These are phyloP conservation scores for Arenaria interpres DNA, from an alignment of 2,113 vertebrate species.

Conservation along the genomic window DNA sequence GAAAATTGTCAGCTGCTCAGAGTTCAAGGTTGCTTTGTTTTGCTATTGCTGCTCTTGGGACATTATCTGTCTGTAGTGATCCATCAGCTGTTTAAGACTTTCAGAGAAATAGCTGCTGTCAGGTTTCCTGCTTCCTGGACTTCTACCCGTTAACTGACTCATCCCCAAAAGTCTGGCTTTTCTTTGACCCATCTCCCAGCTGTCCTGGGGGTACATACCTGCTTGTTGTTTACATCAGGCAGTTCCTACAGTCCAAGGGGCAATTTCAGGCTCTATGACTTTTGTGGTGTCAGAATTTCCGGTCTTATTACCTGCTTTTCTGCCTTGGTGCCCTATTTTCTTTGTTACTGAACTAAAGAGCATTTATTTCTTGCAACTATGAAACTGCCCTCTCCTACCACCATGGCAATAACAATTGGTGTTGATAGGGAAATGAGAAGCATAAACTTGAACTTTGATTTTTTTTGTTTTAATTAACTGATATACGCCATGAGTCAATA, in stretches of 20 bases:
- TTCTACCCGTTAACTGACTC: not conserved
- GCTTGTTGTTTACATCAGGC: not conserved
- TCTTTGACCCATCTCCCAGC: not conserved
- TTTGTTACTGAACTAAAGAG: not conserved
- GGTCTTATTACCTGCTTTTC: not conserved
- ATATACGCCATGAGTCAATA: not conserved
- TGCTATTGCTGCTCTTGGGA: not conserved
- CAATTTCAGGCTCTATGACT: not conserved
- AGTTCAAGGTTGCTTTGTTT: not conserved
- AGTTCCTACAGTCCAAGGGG: not conserved
- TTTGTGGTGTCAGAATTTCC: rapidly evolving
- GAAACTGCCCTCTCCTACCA: not conserved
- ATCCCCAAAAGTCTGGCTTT: not conserved
- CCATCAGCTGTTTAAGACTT: not conserved
- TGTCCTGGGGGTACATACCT: not conserved
- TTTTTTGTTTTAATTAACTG: not conserved
- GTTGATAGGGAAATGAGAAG: not conserved
- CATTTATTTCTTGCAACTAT: not conserved
- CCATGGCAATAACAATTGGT: not conserved
- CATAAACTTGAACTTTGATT: not conserved
- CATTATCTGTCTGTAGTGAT: not conserved
- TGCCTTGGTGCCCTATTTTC: not conserved
- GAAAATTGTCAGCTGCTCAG: not conserved
- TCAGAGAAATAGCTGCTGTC: not conserved
- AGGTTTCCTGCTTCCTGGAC: not conserved